Base-by-base conservation (phyloP, 2,797 vertebrate genomes). In the Gobionotothen gibberifrons region DNA sequence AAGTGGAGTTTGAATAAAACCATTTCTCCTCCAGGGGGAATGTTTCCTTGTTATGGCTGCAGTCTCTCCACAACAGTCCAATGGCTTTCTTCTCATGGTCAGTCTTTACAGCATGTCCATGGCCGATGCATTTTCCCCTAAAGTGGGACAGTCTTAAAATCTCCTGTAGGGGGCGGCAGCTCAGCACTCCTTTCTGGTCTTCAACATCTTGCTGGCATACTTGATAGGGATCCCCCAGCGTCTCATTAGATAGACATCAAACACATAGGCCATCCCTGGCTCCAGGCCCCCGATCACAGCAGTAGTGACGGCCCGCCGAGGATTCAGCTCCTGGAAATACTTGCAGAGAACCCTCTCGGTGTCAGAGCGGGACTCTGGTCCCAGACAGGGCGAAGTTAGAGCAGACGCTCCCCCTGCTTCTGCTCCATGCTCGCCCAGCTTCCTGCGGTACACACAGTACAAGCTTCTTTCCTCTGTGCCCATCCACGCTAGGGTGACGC, bases 211-310 rank as follows among this genome's bases (percentile, higher is more conserved):
- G 87, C 96, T 97, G 84, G 94, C 90, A 39, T 98, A 98, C 74
- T 95, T 96, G 81, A 97, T 79, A 2, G 96, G 94, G 85, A 96
- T 95, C 82, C 96, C 96, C 89, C 96, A 96, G 74, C 95, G 95
- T 88, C 96, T 96, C 71, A 97, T 94, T 84, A 97, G 95, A 87
- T 97, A 98, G 75, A 98, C 93, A 80, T 97, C 97, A 86, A 98
- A 96, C 90, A 96, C 81, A 73, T 98, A 98, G 74, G 93, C 84
- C 5, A 80, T 93, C 51, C 94, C 96, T 5, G 93, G 92, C 85
- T 96, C 91, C 78, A 98, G 90, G 80, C 94, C 95, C 44, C 88
- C 89, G 48, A 98, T 95, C 84, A 95, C 95, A 81, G 96, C 95
- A 40, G 96, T 96, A 40, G 96, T 96, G 80, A 98, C 96, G 0